Base-by-base conservation (phyloP, 2,797 vertebrate genomes). In the Threskiornis aethiopicus region DNA sequence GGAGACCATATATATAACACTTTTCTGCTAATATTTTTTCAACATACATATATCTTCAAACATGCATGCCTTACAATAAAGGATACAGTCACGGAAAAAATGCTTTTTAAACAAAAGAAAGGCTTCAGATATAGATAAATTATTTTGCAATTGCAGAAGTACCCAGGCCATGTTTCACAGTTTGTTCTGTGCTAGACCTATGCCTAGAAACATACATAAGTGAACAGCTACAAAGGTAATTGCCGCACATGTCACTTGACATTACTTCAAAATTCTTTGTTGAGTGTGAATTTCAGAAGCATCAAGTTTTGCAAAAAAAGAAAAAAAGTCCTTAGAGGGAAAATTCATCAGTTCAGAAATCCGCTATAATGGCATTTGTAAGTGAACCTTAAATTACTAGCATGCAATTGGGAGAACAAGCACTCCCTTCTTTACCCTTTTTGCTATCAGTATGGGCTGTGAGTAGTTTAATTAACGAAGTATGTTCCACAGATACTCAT, bases 381-480 rank as follows among this genome's bases (percentile, higher is more conserved):
- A 87, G 66, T 44, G 42, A 94, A 91, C 8, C 33, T 92, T 75
- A 87, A 89, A 89, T 93, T 89, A 78, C 62, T 84, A 54, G 42
- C 2, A 11, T 65, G 33, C 85, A 81, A 39, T 5, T 80, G 77
- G 66, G 84, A 96, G 64, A 94, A 39, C 29, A 33, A 84, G 37
- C 46, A 92, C 89, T 87, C 61, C 20, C 44, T 69, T 94, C 87
- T 91, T 78, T 69, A 77, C 37, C 33, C n/a, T 87, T 66, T 92
- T 49, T 92, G 79, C n/a, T 79, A 86, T 88, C 10, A 33, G 16
- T 79, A 65, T 33, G 21, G 72, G 65, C 46, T 82, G 46, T 42
- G 42, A 79, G 79, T 37, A 91, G 39, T 79, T 91, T 94, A 86
- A 93, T 91, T 95, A 93, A 90, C 3, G 4, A 93, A 62, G 49